Percentiles rank a stretch among this genome's conserved stretches.
Conservation (phyloP, 2,888 invertebrate genomes). For the Folsomia candida region DNA sequence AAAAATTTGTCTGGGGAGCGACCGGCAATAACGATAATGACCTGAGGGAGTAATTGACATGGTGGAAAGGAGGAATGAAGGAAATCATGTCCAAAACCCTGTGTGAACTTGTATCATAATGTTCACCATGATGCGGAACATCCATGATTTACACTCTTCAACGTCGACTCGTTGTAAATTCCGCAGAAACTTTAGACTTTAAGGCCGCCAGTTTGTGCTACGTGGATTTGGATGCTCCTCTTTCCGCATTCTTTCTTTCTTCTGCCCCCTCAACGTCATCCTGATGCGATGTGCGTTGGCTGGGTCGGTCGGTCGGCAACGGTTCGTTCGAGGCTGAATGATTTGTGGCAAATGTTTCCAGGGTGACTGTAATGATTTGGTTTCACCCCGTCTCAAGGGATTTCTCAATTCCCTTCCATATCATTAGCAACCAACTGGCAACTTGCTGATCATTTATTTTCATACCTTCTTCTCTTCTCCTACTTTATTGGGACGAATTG, state of each 20-base stretch:
- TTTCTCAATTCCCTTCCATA: constrained; percentile 49
- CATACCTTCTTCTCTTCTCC: constrained; percentile 35
- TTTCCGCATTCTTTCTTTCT: no score
- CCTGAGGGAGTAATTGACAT: constrained; percentile 50
- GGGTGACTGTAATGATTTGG: constrained; percentile 32
- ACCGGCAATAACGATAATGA: constrained; percentile 46
- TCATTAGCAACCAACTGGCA: constrained; percentile 47
- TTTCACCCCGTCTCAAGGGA: constrained; percentile 28
- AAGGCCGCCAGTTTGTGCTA: no score
- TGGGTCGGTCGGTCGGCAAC: not conserved
- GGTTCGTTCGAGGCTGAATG: constrained; percentile 30
- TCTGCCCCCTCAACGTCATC: no score
- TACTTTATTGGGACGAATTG: no score
- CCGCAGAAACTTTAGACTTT: no score
- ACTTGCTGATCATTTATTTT: constrained; percentile 45
- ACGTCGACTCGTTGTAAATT: no score
- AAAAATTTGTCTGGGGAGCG: constrained; percentile 42
- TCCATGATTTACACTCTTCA: no score
- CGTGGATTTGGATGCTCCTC: no score
- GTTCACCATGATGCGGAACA: no score
- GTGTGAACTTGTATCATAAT: no score
- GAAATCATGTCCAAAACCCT: constrained; percentile 26
- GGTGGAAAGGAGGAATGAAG: no score
- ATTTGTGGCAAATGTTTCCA: constrained; percentile 34
- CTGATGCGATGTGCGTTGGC: constrained; percentile 16